Conservation (phyloP, 2,113 vertebrate species). For the Toxotes chatareus region DNA sequence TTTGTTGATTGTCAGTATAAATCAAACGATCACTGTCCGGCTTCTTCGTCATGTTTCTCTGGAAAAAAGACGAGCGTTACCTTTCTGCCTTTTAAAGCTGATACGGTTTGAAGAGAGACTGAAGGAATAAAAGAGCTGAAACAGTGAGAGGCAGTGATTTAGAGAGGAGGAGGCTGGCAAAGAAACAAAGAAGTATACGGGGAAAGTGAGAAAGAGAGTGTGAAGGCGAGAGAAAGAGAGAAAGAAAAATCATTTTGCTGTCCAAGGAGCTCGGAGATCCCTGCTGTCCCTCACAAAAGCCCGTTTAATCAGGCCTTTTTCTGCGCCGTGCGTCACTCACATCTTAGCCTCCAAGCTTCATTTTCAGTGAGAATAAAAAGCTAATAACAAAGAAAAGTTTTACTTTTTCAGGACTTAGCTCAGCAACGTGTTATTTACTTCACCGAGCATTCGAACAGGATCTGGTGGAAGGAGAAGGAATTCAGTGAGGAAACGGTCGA, state of each 20-base stretch:
- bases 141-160: fast-evolving
- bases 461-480: too few species aligned
- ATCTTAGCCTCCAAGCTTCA: background rate
- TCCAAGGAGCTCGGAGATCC: background rate
- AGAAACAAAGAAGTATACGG: background rate
- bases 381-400: too few species aligned
- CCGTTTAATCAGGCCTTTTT: background rate
- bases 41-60: background rate
- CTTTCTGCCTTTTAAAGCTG: background rate
- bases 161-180: conserved; percentile 1
- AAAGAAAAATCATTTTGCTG: background rate
- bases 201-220: conserved; percentile 6
- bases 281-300: conserved; percentile 11
- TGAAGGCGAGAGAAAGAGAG: background rate
- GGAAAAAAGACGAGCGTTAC: too few species aligned
- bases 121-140: background rate
- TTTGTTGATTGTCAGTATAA: background rate
- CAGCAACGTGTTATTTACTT: too few species aligned
- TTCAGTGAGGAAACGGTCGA: too few species aligned
- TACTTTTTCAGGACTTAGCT: background rate
- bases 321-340: background rate
- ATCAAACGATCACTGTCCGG: background rate
- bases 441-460: too few species aligned
- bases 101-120: background rate
- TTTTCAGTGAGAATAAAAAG: background rate